Evolutionary conservation across 2,888 invertebrate species (phyloP).

Genomic region (Maniola hyperantus): DNA sequence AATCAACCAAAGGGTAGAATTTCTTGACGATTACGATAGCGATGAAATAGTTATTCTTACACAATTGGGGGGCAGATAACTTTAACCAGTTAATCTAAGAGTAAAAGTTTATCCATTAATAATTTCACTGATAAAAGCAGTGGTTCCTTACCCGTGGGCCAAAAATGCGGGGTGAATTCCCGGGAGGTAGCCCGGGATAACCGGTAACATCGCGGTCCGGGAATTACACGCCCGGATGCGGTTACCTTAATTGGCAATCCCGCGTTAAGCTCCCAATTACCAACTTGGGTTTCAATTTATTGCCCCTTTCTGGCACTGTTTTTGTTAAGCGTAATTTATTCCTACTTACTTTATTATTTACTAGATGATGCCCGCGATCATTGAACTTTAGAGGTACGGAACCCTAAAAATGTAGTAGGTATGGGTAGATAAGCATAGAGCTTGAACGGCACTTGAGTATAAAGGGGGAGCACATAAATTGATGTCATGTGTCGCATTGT

Average conservation of each 20-base stretch:
- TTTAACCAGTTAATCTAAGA: neutral
- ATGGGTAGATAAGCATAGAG: no score
- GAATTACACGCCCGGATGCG: constrained; percentile 42
- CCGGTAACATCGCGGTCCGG: constrained; percentile 35
- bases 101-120: neutral
- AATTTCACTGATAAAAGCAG: neutral
- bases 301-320: constrained; percentile 3
- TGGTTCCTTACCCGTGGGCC: neutral
- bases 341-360: no score
- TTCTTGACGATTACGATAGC: no score
- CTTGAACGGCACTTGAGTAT: no score
- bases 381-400: no score
- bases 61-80: no score
- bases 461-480: no score
- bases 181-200: constrained; percentile 30
- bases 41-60: no score
- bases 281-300: constrained; percentile 35
- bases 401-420: no score
- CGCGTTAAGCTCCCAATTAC: constrained; percentile 47
- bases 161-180: neutral
- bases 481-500: no score
- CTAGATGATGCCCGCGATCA: no score
- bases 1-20: no score
- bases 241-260: constrained; percentile 47
- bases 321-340: neutral